Conservation (phyloP, 2,888 invertebrate genomes). For the Xylota sylvarum region DNA sequence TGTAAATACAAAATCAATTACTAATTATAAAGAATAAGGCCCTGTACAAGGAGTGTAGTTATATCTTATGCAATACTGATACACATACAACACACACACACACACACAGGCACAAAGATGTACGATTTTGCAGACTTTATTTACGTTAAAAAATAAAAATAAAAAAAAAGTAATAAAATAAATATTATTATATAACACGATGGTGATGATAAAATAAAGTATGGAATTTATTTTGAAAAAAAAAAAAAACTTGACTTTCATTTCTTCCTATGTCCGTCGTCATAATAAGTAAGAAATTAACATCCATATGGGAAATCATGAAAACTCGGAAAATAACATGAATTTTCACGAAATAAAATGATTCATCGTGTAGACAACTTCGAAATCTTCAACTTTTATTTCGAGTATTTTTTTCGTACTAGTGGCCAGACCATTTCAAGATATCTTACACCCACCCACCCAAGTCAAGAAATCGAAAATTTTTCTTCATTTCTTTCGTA, state of each 20-base stretch:
- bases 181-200: slow-evolving; percentile 60
- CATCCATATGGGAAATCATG: background rate
- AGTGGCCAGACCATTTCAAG: too few species aligned
- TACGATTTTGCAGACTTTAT: slow-evolving; percentile 67
- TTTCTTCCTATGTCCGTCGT: too few species aligned
- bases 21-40: slow-evolving; percentile 44
- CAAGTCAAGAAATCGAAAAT: too few species aligned
- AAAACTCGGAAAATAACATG: background rate
- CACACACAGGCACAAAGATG: slow-evolving; percentile 61
- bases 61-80: slow-evolving; percentile 49
- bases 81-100: slow-evolving; percentile 47
- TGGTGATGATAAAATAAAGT: slow-evolving; percentile 68
- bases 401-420: too few species aligned
- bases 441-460: too few species aligned
- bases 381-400: too few species aligned
- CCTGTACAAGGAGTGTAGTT: slow-evolving; percentile 55
- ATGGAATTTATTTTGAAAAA: slow-evolving; percentile 75
- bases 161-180: slow-evolving; percentile 34
- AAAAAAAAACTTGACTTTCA: slow-evolving; percentile 4
- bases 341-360: too few species aligned
- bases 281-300: too few species aligned
- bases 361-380: too few species aligned
- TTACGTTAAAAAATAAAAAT: slow-evolving; percentile 54
- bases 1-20: slow-evolving; percentile 69
- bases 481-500: background rate